Evolutionary conservation across 2,113 vertebrate species (phyloP).

Genomic region (Lonchura striata): DNA sequence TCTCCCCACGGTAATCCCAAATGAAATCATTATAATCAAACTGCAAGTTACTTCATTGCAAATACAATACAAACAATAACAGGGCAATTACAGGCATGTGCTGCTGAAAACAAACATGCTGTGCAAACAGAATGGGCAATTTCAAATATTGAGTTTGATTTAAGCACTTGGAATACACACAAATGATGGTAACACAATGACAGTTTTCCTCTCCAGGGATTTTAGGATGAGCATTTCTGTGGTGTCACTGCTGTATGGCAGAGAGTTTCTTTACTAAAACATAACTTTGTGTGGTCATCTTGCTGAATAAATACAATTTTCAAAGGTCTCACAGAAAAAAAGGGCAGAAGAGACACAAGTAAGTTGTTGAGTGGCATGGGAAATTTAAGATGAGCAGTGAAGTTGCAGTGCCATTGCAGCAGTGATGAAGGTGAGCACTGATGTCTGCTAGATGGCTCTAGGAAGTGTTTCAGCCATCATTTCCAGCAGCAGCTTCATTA

Average conservation of each 20-base stretch:
- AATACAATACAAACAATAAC: constrained; percentile 42
- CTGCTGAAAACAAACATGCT: constrained; percentile 52
- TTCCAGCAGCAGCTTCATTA: not conserved
- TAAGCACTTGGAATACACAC: not conserved
- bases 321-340: not conserved
- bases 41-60: constrained; percentile 33
- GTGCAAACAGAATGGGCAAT: constrained; percentile 27
- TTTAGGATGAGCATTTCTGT: not conserved
- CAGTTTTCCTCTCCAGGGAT: not conserved
- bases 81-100: constrained; percentile 28
- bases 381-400: not conserved
- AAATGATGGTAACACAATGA: not conserved
- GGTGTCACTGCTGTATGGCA: not conserved
- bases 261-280: not conserved
- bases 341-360: not conserved
- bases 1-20: constrained; percentile 14
- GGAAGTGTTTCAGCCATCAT: not conserved
- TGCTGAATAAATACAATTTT: not conserved
- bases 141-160: constrained; percentile 15
- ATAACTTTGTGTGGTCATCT: not conserved
- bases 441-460: not conserved
- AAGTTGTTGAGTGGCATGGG: not conserved
- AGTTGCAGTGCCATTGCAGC: not conserved
- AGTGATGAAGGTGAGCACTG: not conserved
- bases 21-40: constrained; percentile 40